Evolutionary conservation across 1,140 invertebrate genomes (phyloP), one percentile per base, ranked within the genome.

Genomic region (Stenopsyche tienmushanensis): DNA sequence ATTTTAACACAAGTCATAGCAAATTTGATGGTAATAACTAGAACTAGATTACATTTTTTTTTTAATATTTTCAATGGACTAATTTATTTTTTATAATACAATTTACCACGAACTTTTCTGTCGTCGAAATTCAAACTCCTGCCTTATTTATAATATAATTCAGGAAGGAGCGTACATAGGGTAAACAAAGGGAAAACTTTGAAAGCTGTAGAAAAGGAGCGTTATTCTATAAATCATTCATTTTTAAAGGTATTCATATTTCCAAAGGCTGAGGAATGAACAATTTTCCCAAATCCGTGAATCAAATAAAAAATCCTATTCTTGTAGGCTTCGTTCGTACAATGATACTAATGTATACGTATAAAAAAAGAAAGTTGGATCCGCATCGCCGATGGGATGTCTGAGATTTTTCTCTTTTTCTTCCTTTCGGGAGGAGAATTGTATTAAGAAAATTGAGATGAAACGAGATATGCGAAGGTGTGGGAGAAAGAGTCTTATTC

Each of bases 221-320:
- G n/a, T n/a, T n/a, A n/a, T n/a, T n/a, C n/a, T n/a, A n/a, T n/a
- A n/a, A n/a, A n/a, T n/a, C n/a, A 34, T 34, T 34, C 13, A 7
- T 34, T 34, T 13, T 7, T 34, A 34, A 42, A 57, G 39, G 34
- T 24, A 39, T 57, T 57, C 34, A 39, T 18, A 24, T 57, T 24
- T 42, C 20, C 3, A 20, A 39, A 42, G 5, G 23, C 29, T 23
- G 20, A 24, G 20, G 17, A 57, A 39, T 15, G 54, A 57, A 57
- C 54, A 57, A 57, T 10, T 20, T 41, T 34, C 29, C 29, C 54
- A 42, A 57, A 57, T 57, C 39, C 54, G 17, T 34, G 54, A 57
- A 42, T 57, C 54, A 57, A 57, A 57, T 57, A 57, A 57, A 57
- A 57, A 57, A 57, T 39, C n/a, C 39, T 29, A 29, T 57, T 21